Conservation (phyloP, 2,797 vertebrate genomes). For the Coccyzus lansbergi region DNA sequence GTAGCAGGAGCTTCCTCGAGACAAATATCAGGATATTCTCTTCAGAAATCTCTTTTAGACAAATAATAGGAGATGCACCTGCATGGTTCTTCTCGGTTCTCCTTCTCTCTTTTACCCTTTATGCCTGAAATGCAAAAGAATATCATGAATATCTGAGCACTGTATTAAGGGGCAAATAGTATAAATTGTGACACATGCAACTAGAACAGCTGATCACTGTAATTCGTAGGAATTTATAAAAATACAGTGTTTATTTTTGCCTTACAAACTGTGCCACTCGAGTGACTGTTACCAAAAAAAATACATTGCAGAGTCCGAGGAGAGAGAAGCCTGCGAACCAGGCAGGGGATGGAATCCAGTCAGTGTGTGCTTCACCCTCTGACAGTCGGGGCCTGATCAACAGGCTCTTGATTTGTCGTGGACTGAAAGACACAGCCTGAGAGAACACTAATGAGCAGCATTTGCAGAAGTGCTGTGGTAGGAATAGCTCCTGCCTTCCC, state of each 20-base stretch:
- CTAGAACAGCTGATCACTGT: neutral
- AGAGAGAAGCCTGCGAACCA: neutral
- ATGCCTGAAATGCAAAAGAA: neutral
- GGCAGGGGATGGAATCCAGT: neutral
- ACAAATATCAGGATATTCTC: neutral
- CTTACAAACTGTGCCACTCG: neutral
- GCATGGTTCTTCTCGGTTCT: neutral
- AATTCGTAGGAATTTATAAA: neutral
- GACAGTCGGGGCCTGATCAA: neutral
- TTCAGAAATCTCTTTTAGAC: neutral
- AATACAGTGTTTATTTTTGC: neutral
- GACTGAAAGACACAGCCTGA: neutral
- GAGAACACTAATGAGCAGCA: conserved; percentile 16
- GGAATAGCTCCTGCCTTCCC: conserved; percentile 6
- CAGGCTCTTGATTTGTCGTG: conserved; percentile 16
- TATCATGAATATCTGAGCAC: neutral
- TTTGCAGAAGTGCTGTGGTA: conserved; percentile 21
- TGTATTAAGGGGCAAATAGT: neutral
- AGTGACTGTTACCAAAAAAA: neutral
- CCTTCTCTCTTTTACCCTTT: neutral
- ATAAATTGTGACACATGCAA: neutral
- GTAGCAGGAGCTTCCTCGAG: conserved; percentile 15
- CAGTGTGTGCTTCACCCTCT: neutral
- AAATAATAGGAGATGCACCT: neutral
- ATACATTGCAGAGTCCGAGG: neutral